Evolutionary conservation across 2,797 vertebrate genomes (phyloP).

Genomic region (Eospalax fontanierii): DNA sequence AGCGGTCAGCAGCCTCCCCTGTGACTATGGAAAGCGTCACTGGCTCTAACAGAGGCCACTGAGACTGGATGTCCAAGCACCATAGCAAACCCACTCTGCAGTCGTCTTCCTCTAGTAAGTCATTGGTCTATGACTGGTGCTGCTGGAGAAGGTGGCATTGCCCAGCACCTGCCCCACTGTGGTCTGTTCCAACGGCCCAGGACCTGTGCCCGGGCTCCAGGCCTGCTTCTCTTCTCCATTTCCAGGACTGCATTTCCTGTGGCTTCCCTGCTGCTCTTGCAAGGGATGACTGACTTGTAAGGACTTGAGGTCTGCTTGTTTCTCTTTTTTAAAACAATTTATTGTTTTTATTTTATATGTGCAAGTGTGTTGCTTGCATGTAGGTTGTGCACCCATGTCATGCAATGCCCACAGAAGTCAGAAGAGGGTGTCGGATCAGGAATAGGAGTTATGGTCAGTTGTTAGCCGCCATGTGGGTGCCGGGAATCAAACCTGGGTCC

Average conservation of each 20-base stretch:
- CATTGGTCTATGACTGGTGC: background rate
- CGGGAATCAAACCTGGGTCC: too few relatives aligned
- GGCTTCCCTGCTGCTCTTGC: background rate
- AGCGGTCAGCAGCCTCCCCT: background rate
- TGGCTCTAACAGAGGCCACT: background rate
- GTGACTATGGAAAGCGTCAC: background rate
- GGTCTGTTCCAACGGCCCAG: background rate
- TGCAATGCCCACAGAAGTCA: too few relatives aligned
- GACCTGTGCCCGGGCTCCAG: background rate
- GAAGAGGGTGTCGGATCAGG: too few relatives aligned
- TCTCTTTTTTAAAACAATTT: background rate
- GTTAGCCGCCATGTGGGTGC: too few relatives aligned
- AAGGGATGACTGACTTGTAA: background rate
- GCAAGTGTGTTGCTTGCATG: too few relatives aligned
- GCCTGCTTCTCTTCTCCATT: background rate
- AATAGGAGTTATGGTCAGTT: too few relatives aligned
- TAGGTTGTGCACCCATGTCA: too few relatives aligned
- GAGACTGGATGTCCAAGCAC: conserved; percentile 25
- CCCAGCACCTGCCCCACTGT: too few relatives aligned
- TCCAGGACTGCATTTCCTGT: background rate
- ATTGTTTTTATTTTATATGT: too few relatives aligned
- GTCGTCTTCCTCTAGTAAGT: too few relatives aligned
- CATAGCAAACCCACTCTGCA: background rate
- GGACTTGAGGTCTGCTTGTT: background rate
- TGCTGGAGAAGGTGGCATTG: too few relatives aligned